Conservation (phyloP, 2,797 vertebrate species). For the Parauchenoglanis punctatus region DNA sequence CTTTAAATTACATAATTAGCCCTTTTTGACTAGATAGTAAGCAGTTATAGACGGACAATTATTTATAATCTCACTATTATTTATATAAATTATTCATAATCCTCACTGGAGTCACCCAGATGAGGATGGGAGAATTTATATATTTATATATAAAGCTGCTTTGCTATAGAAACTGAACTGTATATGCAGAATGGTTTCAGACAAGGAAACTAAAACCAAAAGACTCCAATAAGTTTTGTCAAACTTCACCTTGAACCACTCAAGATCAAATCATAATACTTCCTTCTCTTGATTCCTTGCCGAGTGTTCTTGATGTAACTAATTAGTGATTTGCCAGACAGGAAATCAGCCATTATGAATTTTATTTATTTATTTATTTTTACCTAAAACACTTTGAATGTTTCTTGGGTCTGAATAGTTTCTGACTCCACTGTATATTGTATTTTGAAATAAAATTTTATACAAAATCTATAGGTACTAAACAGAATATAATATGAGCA, state of each 20-base stretch:
- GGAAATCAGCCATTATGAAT: neutral
- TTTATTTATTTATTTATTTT: neutral
- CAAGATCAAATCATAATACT: neutral
- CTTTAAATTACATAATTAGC: too few species aligned
- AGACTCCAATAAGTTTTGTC: neutral
- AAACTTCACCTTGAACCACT: neutral
- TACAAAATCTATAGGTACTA: neutral
- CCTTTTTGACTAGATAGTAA: too few species aligned
- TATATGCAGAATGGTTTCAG: neutral
- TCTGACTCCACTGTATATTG: neutral
- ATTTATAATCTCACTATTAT: too few species aligned
- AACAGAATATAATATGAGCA: neutral
- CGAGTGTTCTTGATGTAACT: neutral
- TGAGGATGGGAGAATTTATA: neutral
- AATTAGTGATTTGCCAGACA: neutral
- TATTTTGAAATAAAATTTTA: neutral
- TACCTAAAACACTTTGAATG: neutral
- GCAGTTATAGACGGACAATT: too few species aligned
- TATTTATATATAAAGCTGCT: neutral
- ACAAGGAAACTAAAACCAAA: neutral
- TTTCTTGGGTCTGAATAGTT: neutral
- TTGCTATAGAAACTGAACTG: neutral
- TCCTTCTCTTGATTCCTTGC: neutral
- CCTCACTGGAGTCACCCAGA: too few species aligned
- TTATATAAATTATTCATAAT: too few species aligned